Conservation (phyloP, 2,888 invertebrate genomes). For the Hemicrepidius hirtus region DNA sequence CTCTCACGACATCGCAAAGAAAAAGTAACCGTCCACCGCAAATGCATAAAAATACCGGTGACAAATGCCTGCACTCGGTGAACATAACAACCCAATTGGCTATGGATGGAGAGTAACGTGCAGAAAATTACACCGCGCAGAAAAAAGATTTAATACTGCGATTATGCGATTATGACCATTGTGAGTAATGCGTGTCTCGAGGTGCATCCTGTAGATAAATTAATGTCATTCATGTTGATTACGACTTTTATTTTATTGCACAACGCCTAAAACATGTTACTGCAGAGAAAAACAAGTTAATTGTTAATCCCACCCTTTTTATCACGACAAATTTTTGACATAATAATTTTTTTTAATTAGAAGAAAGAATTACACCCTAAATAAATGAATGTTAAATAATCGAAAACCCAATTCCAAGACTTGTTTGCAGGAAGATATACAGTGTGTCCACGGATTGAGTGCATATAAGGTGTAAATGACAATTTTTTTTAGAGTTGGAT, state of each 20-base stretch:
- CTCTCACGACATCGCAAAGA: slow-evolving; percentile 54
- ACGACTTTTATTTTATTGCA: slow-evolving; percentile 33
- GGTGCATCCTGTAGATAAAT: slow-evolving; percentile 56
- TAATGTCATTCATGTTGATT: slow-evolving; percentile 48
- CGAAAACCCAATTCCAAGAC: too few relatives aligned
- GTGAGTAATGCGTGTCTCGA: slow-evolving; percentile 59
- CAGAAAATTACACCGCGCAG: slow-evolving; percentile 57
- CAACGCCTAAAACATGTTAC: slow-evolving; percentile 16
- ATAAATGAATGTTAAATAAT: too few relatives aligned
- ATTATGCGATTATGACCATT: slow-evolving; percentile 58
- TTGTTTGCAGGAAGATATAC: too few relatives aligned
- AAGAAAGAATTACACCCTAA: too few relatives aligned
- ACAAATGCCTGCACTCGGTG: slow-evolving; percentile 53
- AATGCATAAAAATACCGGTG: slow-evolving; percentile 52
- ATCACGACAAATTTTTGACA: too few relatives aligned
- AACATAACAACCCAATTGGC: slow-evolving; percentile 52
- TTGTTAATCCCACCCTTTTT: too few relatives aligned
- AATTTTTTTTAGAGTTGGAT: too few relatives aligned
- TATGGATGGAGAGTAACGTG: slow-evolving; percentile 57
- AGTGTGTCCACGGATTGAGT: too few relatives aligned
- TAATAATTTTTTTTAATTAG: too few relatives aligned
- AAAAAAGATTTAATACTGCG: slow-evolving; percentile 56
- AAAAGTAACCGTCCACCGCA: slow-evolving; percentile 45
- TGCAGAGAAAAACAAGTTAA: slow-evolving; percentile 1
- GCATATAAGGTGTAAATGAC: too few relatives aligned